Evolutionary conservation across 2,113 vertebrate species (phyloP), one percentile per base, ranked within the genome.

Genomic region (Dasyurus viverrinus): DNA sequence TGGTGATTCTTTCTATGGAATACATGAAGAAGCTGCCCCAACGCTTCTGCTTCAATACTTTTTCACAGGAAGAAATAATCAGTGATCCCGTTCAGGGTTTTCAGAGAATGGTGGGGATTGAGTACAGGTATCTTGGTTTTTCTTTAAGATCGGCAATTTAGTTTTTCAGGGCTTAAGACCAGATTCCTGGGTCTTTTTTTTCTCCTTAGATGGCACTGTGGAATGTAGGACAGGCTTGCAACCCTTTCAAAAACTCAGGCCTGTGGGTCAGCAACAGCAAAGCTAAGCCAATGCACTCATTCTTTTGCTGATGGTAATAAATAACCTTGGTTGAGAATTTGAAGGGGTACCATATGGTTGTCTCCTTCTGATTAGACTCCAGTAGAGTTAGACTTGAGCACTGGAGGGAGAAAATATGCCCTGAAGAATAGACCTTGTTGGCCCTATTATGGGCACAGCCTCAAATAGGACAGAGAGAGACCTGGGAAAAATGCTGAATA

Each of bases 291-390:
- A 94, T 7, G 19, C 55, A 0, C 30, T 55, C 54, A 91, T 14
- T 24, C 68, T 84, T 84, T 84, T n/a, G 55, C 92, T 89, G 93
- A 76, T 89, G 16, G 0, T 90, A 53, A 23, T 89, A 57, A 94
- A 91, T 92, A 55, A 52, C 91, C 12, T 4, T 30, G 53, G 90
- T 23, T 91, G 25, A 53, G 46, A 92, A 91, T 84, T 30, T 0
- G 36, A 50, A 90, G 68, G 92, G 50, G n/a, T 5, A 54, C 91
- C 96, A 93, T 90, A 90, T 95, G 95, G 93, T 54, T 94, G 92
- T 92, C 68, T 84, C 68, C 68, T 96, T 91, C 89, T 93, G 91
- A 94, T 92, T 48, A 27, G 36, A 93, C 46, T 93, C 94, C 84
- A 89, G 54, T 54, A 90, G 92, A 91, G 76, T 95, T 91, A 92